Evolutionary conservation across 2,888 invertebrate species (phyloP), one percentile per base, ranked within the genome.

Genomic region (Cotesia congregata): DNA sequence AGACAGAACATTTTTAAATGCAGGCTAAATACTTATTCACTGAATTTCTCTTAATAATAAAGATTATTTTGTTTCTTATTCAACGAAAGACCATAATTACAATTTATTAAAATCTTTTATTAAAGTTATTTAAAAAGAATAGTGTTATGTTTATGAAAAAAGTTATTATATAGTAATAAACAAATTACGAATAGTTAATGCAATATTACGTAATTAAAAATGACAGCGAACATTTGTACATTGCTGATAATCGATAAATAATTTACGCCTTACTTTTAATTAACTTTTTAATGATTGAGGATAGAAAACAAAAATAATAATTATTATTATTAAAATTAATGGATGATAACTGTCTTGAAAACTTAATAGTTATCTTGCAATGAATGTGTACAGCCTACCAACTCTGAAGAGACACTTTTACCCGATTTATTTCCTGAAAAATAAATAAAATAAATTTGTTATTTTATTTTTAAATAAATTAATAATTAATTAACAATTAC

Each of bases 401-500:
- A 50, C 50, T 50, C 12, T 50, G 7, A 50, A 50, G 9, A 50
- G 50, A 50, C 7, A 50, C 20, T 62, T 62, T 62, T 62, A 17
- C 20, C 20, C 7, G 20, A 7, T 15, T 62, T 62, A 62, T 62
- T 62, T 62, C 20, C 62, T 62, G 62, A n/a, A 62, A 62, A 62
- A 15, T 6, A 62, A 62, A 62, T 7, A 5, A 60, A 62, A 62
- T 62, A 15, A 62, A 62, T 62, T 62, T 15, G 17, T 17, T 62
- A 5, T 1, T 15, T 17, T 4, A 15, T 17, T 62, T 9, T n/a
- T 62, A 62, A 7, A 62, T 6, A 64, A 41, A 61, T 72, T 59
- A 50, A 74, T 70, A 40, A 70, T 67, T 72, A 17, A 77, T 67
- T 72, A 50, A 39, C 75, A 50, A 78, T 89, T 85, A 94, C 92